Base-by-base conservation (phyloP, 2,113 vertebrate genomes). In the Oncorhynchus tshawytscha region DNA sequence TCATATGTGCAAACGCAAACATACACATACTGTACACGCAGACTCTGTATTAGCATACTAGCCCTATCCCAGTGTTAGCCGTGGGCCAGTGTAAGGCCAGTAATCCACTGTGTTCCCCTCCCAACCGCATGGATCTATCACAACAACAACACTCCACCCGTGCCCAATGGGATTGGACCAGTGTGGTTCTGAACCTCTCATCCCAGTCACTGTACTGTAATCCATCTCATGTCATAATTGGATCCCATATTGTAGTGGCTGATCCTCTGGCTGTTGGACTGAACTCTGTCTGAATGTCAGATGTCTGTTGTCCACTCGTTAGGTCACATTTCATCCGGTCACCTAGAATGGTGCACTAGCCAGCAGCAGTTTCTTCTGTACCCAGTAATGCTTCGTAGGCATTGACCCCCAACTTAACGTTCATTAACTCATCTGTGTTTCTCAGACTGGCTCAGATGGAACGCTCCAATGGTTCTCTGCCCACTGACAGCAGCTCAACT, bases 391-490 rank as follows among this genome's bases (percentile, higher is more conserved):
- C 24, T 49, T 48, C 2, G 59, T 62, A 22, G 59, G 18, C 59
- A 9, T 11, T 9, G 59, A 24, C 59, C 59, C 20, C n/a, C 7
- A 22, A 6, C 2, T 7, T 62, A 22, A 16, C 59, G 3, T 54
- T 18, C 51, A 18, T 54, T 18, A 54, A 62, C 59, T 22, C 59
- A 62, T 22, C 34, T 75, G 22, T 87, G 5, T 39, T 64, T 75
- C 85, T 78, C 90, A 99, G 98, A 85, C 92, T 99, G 20, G 97
- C 98, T 0, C 98, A 98, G 84, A 97, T 98, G 97, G 98, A 99
- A 78, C 94, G 92, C 75, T 97, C 95, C 51, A 98, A 98, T 2
- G 98, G 98, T 29, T 98, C 97, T 70, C 91, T 99, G 85, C 95
- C 97, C 71, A 97, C 96, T 0, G 98, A 99, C 86, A 97, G 96